These are phyloP conservation scores for Crioceris asparagi DNA, from an alignment of 2,888 invertebrate genomes.

Conservation along the genomic window DNA sequence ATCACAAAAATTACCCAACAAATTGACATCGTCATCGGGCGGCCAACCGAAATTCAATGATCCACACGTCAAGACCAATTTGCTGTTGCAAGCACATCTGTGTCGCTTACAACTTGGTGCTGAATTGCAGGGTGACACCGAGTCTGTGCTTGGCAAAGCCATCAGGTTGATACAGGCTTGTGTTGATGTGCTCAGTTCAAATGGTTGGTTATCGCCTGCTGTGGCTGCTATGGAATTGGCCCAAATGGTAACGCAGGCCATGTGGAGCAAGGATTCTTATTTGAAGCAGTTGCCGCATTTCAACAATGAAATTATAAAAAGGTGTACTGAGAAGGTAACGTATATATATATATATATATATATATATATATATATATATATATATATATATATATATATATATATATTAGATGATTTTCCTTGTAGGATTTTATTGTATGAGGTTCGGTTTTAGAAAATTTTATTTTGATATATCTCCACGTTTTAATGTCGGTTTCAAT, in stretches of 20 bases:
- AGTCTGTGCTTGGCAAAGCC: constrained; percentile 75
- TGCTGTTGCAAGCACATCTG: constrained; percentile 90
- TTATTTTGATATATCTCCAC: too few relatives aligned
- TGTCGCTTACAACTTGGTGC: constrained; percentile 90
- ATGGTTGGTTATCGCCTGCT: constrained; percentile 97
- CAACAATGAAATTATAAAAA: constrained; percentile 72
- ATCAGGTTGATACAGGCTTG: constrained; percentile 86
- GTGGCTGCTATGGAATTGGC: constrained; percentile 99
- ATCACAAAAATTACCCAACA: constrained; percentile 47
- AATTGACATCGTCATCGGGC: constrained; percentile 49
- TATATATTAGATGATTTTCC: too few relatives aligned
- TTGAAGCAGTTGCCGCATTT: constrained; percentile 96
- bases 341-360: too few relatives aligned
- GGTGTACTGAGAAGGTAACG: constrained; percentile 80
- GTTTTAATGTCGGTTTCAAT: too few relatives aligned
- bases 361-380: too few relatives aligned
- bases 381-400: too few relatives aligned
- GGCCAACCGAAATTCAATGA: constrained; percentile 77
- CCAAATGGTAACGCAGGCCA: constrained; percentile 99
- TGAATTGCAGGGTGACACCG: constrained; percentile 93
- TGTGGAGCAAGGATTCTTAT: constrained; percentile 99
- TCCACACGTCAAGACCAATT: constrained; percentile 94
- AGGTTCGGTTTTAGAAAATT: too few relatives aligned
- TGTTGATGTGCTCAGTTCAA: constrained; percentile 86
- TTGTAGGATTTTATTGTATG: too few relatives aligned